Percentiles rank a stretch among this genome's conserved stretches.
phyloP scores from a whole-genome alignment of 2,113 vertebrate genomes.

The Apistogramma diplotaenia region DNA sequence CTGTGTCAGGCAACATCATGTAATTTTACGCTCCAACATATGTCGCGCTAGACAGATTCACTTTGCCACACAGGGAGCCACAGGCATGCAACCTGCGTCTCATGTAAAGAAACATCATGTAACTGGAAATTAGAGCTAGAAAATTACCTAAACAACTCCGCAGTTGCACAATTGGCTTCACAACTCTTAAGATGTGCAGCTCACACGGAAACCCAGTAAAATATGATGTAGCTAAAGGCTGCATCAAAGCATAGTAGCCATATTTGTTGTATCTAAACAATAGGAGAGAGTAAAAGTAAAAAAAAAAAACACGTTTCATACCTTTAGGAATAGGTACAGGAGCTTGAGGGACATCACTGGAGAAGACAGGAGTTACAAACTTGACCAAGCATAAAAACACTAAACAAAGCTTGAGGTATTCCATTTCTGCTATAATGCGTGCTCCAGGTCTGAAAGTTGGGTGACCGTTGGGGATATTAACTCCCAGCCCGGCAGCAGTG shows the following conservation, averaged over 20 bases:
- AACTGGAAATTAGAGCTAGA: background rate
- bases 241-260: background rate
- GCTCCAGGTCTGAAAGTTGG: constrained; percentile 1
- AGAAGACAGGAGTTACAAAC: constrained; percentile 29
- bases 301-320: constrained; percentile 56
- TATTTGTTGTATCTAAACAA: background rate
- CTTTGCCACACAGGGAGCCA: constrained; percentile 5
- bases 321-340: constrained; percentile 73
- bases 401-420: constrained; percentile 52
- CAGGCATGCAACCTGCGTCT: constrained; percentile 19
- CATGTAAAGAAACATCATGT: background rate
- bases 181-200: background rate
- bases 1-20: background rate
- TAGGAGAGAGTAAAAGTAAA: background rate
- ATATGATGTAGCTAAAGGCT: background rate
- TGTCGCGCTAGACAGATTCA: background rate
- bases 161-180: background rate
- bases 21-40: constrained; percentile 21
- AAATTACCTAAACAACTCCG: background rate
- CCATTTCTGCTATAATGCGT: constrained; percentile 39
- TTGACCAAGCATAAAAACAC: constrained; percentile 54
- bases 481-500: background rate
- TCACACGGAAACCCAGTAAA: background rate
- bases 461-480: background rate
- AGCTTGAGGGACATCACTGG: constrained; percentile 36